Evolutionary conservation across 2,797 vertebrate species (phyloP).

Genomic region (Chaetophractus vellerosus): DNA sequence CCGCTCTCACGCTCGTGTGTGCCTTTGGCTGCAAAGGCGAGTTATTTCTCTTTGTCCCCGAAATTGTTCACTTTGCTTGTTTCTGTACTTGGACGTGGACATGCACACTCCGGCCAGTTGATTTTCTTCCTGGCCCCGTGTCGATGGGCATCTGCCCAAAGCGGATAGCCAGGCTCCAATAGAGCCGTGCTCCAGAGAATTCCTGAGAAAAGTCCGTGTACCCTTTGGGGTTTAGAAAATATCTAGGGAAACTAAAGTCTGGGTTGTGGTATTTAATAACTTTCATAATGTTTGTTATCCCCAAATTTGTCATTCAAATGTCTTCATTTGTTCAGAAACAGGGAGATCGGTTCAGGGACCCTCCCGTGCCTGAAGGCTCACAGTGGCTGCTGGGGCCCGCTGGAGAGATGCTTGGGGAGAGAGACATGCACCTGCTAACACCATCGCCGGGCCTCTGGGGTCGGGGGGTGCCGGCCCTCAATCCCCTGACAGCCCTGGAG

Average conservation of each 20-base stretch:
- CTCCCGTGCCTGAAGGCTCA: accelerated
- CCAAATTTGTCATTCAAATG: neutral
- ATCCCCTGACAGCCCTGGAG: neutral
- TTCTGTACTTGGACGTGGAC: neutral
- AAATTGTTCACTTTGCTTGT: neutral
- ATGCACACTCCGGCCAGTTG: neutral
- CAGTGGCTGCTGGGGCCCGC: neutral
- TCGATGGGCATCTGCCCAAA: accelerated
- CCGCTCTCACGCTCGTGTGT: too few species aligned
- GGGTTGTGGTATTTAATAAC: neutral
- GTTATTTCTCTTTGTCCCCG: neutral
- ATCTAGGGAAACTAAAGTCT: neutral
- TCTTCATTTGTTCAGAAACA: neutral
- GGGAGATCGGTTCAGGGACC: accelerated
- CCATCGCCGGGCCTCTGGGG: neutral
- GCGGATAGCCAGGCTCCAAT: neutral
- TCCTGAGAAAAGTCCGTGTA: too few species aligned
- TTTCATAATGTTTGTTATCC: neutral
- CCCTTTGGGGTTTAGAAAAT: neutral
- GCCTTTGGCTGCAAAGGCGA: neutral
- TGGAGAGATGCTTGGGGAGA: accelerated
- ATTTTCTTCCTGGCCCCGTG: neutral
- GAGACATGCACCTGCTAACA: neutral
- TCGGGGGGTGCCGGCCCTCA: too few species aligned
- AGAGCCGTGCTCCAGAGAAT: neutral